Evolutionary conservation across 2,113 vertebrate species (phyloP).

Genomic region (Urocynchramus pylzowi): DNA sequence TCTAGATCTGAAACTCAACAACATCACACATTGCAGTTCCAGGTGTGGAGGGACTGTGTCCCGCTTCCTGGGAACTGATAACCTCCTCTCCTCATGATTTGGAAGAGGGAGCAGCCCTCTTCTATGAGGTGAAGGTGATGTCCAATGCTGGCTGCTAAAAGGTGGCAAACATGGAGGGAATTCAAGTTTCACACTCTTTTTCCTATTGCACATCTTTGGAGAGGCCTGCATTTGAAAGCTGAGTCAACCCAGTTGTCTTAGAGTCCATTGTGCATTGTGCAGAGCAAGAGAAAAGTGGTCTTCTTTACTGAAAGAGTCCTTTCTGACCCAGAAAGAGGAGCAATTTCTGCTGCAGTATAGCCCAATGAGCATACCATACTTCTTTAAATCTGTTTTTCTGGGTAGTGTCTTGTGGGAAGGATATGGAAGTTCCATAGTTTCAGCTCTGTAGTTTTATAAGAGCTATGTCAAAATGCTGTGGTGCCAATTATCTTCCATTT

Average conservation of each 20-base stretch:
- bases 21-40: fast-evolving
- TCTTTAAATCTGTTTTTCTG: slow-evolving; percentile 25
- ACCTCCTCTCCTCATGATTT: background rate
- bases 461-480: background rate
- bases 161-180: background rate
- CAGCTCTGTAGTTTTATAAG: slow-evolving; percentile 8
- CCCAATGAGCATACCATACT: background rate
- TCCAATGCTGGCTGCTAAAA: background rate
- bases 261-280: background rate
- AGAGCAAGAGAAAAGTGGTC: background rate
- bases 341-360: background rate
- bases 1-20: background rate
- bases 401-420: slow-evolving; percentile 26
- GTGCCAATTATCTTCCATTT: slow-evolving; percentile 8
- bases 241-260: background rate
- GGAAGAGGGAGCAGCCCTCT: fast-evolving
- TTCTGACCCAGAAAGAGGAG: background rate
- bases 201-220: background rate
- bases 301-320: background rate
- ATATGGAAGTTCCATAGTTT: background rate
- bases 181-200: background rate
- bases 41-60: background rate
- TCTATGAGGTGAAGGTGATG: background rate
- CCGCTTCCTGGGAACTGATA: background rate
- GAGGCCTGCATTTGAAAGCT: background rate